Conservation (phyloP, 2,113 vertebrate species). For the Peucedramus taeniatus region DNA sequence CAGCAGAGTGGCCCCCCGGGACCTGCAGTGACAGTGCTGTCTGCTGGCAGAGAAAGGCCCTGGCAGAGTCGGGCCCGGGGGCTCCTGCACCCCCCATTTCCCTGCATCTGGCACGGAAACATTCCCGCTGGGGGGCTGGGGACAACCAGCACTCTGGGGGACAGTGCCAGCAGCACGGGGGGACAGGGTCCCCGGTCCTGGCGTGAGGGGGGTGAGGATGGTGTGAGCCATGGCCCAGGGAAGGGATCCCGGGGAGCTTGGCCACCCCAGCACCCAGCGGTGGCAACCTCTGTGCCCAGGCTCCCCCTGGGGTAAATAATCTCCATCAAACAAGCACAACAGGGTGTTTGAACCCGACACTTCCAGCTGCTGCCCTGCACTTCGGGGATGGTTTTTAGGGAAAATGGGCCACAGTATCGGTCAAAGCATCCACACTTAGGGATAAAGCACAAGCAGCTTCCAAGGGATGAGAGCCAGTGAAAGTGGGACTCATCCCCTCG, state of each 20-base stretch:
- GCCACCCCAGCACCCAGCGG: not conserved
- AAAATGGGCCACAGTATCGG: not conserved
- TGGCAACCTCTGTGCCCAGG: not conserved
- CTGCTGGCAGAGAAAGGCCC: not conserved
- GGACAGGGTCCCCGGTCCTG: accelerated
- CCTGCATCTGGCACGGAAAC: not conserved
- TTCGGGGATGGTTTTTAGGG: not conserved
- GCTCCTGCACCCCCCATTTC: accelerated
- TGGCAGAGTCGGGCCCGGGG: not conserved
- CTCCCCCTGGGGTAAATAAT: not conserved
- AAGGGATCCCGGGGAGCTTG: accelerated
- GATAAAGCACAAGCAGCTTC: not conserved
- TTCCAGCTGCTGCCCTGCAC: not conserved
- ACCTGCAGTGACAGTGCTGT: not conserved
- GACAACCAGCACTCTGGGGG: not conserved
- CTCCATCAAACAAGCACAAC: too few relatives aligned
- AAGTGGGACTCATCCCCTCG: not conserved
- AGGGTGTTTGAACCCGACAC: not conserved
- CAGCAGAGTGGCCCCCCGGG: not conserved
- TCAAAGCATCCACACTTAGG: not conserved
- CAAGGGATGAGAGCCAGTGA: accelerated
- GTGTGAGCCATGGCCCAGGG: not conserved
- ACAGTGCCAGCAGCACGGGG: not conserved
- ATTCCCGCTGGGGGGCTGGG: accelerated
- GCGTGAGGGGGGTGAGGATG: not conserved